A percentile compares a stretch with the other conserved stretches of the same genome.
phyloP scores from a whole-genome alignment of 2,113 vertebrate species.

The Tringa solitaria region DNA sequence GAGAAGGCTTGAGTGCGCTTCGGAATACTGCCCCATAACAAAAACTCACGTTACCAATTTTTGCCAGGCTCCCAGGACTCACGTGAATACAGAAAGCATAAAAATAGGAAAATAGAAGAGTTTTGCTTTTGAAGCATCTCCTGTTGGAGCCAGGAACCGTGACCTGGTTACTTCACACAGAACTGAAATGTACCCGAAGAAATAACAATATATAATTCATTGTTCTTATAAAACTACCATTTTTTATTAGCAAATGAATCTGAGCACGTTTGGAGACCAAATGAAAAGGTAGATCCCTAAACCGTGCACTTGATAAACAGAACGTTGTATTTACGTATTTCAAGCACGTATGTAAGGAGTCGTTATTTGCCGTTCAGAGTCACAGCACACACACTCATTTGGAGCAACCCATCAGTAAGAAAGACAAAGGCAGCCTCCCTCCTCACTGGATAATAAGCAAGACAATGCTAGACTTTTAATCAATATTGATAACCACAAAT shows the following conservation, averaged over 20 bases:
- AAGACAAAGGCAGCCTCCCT: not conserved
- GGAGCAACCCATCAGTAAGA: not conserved
- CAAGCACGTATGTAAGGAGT: not conserved
- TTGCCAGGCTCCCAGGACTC: not conserved
- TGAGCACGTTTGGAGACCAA: not conserved
- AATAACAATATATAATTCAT: not conserved
- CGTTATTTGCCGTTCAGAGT: not conserved
- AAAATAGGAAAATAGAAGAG: not conserved
- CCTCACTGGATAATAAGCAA: not conserved
- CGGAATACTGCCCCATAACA: not conserved
- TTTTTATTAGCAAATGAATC: not conserved
- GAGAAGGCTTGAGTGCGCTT: not conserved
- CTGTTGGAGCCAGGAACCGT: not conserved
- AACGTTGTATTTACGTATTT: not conserved
- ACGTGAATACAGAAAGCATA: accelerated
- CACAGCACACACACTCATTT: not conserved
- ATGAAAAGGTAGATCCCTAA: not conserved
- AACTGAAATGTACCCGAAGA: not conserved
- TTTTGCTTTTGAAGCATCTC: not conserved
- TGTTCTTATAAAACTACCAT: not conserved
- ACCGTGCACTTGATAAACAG: not conserved
- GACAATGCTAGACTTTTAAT: not conserved
- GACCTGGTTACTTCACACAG: not conserved
- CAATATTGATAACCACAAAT: not conserved
- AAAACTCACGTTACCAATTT: not conserved